phyloP scores from a whole-genome alignment of 2,113 vertebrate genomes.

The Percina caprodes region DNA sequence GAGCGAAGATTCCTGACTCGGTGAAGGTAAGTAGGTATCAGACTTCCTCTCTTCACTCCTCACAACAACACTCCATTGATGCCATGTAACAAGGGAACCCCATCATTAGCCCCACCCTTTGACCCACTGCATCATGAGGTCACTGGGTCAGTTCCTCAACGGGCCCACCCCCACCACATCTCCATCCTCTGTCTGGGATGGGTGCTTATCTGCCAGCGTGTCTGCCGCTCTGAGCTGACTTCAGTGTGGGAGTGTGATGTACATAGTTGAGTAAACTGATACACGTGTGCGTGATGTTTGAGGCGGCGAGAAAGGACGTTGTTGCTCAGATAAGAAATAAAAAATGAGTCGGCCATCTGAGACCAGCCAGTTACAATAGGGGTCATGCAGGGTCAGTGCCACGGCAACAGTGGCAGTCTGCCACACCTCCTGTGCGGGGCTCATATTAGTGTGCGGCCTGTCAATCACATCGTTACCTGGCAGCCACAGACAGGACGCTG shows the following conservation, averaged over 20 bases:
- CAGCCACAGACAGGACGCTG: background rate
- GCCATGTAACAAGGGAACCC: slow-evolving; percentile 11
- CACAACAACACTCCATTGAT: slow-evolving; percentile 68
- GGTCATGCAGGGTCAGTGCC: slow-evolving; percentile 68
- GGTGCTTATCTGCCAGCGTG: slow-evolving; percentile 40
- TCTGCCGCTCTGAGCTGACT: slow-evolving; percentile 24
- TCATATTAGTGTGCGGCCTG: slow-evolving; percentile 38
- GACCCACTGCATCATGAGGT: slow-evolving; percentile 53
- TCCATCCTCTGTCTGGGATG: slow-evolving; percentile 5
- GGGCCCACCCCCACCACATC: background rate
- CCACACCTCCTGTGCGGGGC: slow-evolving; percentile 28
- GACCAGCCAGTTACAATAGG: slow-evolving; percentile 53
- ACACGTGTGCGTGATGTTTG: slow-evolving; percentile 34
- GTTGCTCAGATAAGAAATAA: slow-evolving; percentile 74
- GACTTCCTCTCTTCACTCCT: slow-evolving; percentile 44
- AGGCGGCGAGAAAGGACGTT: slow-evolving; percentile 12
- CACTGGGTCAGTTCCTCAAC: slow-evolving; percentile 49
- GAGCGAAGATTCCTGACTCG: background rate
- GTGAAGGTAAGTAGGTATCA: slow-evolving; percentile 34
- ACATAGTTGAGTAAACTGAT: slow-evolving; percentile 42
- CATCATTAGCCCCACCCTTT: slow-evolving; percentile 25
- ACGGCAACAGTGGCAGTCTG: slow-evolving; percentile 52
- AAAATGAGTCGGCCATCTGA: slow-evolving; percentile 73
- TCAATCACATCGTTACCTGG: slow-evolving; percentile 8
- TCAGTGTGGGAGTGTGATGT: slow-evolving; percentile 3